Percentiles rank a stretch among this genome's conserved stretches.
Evolutionary conservation across 2,113 vertebrate genomes (phyloP).

Genomic region (Amazona guildingii): DNA sequence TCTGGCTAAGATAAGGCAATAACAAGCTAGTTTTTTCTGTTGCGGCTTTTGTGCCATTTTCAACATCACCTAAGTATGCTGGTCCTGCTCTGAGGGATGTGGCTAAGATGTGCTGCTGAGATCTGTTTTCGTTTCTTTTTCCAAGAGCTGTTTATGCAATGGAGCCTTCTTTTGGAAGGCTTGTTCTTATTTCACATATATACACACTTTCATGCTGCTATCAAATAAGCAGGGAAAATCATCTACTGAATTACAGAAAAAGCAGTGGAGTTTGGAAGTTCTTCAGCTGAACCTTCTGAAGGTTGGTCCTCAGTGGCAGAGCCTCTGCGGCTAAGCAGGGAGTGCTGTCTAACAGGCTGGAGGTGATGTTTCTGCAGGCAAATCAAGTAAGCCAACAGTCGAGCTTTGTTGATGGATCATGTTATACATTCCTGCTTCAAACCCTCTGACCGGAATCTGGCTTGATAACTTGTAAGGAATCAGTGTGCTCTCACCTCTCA

Average conservation of each 20-base stretch:
- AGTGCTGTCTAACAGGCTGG: not conserved
- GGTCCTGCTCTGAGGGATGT: accelerated
- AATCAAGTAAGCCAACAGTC: not conserved
- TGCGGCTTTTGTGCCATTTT: not conserved
- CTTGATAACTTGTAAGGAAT: not conserved
- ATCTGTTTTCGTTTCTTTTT: not conserved
- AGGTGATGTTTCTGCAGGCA: not conserved
- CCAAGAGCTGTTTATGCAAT: not conserved
- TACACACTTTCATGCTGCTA: not conserved
- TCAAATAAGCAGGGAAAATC: not conserved
- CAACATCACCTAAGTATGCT: not conserved
- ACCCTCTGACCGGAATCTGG: not conserved
- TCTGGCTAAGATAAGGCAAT: not conserved
- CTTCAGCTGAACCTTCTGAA: not conserved
- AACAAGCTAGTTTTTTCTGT: not conserved
- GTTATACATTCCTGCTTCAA: not conserved
- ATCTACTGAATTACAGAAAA: not conserved
- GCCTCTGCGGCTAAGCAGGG: not conserved
- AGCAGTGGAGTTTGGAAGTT: not conserved
- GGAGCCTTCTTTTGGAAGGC: not conserved
- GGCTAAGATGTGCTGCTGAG: not conserved
- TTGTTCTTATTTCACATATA: not conserved
- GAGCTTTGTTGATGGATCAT: not conserved
- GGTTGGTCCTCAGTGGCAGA: not conserved
- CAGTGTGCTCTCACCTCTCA: not conserved